Evolutionary conservation across 2,888 invertebrate species (phyloP).

Genomic region (Drosophila gaucha): DNA sequence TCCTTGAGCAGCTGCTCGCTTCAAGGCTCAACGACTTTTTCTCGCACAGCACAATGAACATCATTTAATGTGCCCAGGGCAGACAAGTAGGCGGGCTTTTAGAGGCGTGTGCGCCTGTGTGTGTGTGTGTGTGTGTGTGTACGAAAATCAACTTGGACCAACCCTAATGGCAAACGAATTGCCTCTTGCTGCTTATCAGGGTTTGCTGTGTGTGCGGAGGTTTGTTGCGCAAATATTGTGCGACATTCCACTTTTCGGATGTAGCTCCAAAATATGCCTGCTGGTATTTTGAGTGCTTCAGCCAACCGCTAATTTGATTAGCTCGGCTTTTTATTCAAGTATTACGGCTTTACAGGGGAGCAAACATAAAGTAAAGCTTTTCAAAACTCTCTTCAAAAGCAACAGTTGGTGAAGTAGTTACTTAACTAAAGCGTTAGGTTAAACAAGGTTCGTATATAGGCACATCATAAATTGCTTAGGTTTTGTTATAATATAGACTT

Average conservation of each 20-base stretch:
- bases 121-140: neutral
- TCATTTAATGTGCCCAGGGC: conserved; percentile 44
- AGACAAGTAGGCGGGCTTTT: conserved; percentile 31
- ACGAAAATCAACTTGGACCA: conserved; percentile 30
- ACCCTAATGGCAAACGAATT: conserved; percentile 59
- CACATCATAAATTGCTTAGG: too few species aligned
- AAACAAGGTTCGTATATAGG: neutral
- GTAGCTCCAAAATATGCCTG: conserved; percentile 28
- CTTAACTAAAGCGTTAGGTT: neutral
- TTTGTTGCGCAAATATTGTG: conserved; percentile 23
- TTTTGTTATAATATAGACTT: too few species aligned
- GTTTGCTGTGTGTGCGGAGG: conserved; percentile 5
- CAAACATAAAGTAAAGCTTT: conserved; percentile 12
- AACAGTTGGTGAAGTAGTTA: neutral
- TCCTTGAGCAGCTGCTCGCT: conserved; percentile 37
- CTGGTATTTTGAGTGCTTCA: conserved; percentile 44
- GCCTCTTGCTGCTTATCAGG: conserved; percentile 31
- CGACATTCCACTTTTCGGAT: conserved; percentile 31
- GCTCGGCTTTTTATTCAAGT: conserved; percentile 38
- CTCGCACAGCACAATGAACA: conserved; percentile 49
- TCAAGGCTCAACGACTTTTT: conserved; percentile 51
- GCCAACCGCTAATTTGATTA: conserved; percentile 60
- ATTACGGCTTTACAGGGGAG: conserved; percentile 13
- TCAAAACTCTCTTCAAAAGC: neutral
- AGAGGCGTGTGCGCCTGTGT: neutral